Evolutionary conservation across 2,113 vertebrate species (phyloP).

Genomic region (Melanocharis versteri): DNA sequence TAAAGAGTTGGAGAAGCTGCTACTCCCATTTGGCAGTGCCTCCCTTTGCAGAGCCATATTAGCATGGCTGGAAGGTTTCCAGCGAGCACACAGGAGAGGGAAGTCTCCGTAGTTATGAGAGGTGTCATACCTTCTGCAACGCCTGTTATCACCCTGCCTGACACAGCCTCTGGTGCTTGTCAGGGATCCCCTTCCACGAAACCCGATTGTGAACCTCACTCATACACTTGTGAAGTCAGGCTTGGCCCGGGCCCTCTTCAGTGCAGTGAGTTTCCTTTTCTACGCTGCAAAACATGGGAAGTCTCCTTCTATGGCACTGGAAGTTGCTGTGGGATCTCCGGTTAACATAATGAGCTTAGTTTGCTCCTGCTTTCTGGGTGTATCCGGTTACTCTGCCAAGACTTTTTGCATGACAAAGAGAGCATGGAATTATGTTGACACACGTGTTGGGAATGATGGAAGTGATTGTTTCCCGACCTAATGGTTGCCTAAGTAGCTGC

Average conservation of each 20-base stretch:
- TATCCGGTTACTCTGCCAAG: constrained; percentile 62
- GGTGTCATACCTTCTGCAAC: background rate
- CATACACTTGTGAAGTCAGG: background rate
- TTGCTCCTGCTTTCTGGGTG: constrained; percentile 58
- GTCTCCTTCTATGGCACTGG: constrained; percentile 41
- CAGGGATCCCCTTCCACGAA: background rate
- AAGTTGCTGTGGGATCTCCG: constrained; percentile 56
- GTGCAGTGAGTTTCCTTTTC: background rate
- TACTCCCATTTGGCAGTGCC: constrained; percentile 26
- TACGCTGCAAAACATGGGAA: constrained; percentile 20
- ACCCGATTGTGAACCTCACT: background rate
- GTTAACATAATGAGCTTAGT: constrained; percentile 65
- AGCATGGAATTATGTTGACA: constrained; percentile 71
- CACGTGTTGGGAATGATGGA: constrained; percentile 69
- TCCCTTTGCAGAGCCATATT: background rate
- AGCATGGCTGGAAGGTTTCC: constrained; percentile 29
- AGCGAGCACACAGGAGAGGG: background rate
- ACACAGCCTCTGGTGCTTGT: background rate
- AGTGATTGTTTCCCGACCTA: constrained; percentile 56
- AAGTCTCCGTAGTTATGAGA: background rate
- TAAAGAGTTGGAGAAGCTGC: constrained; percentile 10
- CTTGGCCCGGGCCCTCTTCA: background rate
- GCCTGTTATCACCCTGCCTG: background rate
- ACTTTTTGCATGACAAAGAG: constrained; percentile 67
- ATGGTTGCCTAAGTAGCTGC: constrained; percentile 67